A percentile compares a stretch with the other conserved stretches of the same genome.
phyloP scores from a whole-genome alignment of 2,888 invertebrate species.

The Drosophila maculinotata region DNA sequence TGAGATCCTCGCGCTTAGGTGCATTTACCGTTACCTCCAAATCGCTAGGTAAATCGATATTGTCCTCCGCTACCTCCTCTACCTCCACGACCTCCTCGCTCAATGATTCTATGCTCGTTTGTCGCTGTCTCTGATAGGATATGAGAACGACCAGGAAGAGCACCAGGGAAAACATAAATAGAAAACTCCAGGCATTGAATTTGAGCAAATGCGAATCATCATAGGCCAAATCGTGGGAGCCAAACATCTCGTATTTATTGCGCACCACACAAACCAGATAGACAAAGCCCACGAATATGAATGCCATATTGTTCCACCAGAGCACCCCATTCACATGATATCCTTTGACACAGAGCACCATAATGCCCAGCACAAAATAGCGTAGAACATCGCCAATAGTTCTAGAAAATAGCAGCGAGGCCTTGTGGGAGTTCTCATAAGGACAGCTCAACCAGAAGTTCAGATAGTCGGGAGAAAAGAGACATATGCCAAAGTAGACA shows the following conservation, averaged over 20 bases:
- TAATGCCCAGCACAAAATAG: constrained; percentile 31
- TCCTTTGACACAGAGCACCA: constrained; percentile 38
- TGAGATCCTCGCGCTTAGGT: background rate
- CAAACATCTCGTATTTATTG: constrained; percentile 13
- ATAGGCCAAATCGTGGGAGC: background rate
- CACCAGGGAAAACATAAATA: background rate
- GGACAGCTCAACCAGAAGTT: constrained; percentile 6
- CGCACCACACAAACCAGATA: constrained; percentile 17
- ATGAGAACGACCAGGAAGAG: constrained; percentile 11
- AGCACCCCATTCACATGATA: constrained; percentile 21
- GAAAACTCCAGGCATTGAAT: constrained; percentile 15
- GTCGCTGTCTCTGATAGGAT: constrained; percentile 20
- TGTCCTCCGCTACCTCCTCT: too few relatives aligned
- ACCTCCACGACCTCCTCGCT: background rate
- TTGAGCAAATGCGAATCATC: background rate
- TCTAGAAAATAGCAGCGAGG: constrained; percentile 21
- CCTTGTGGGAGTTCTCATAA: background rate
- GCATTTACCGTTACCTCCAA: constrained; percentile 12
- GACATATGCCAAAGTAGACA: constrained; percentile 24
- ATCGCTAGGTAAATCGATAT: constrained; percentile 31
- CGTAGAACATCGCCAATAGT: constrained; percentile 31
- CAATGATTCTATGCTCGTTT: rapidly evolving
- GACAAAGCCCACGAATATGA: constrained; percentile 30
- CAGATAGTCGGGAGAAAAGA: constrained; percentile 30
- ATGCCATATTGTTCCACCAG: constrained; percentile 45